Percentiles rank a stretch among this genome's conserved stretches.
Evolutionary conservation across 2,888 invertebrate genomes (phyloP).

Genomic region (Ferdinandea cuprea): DNA sequence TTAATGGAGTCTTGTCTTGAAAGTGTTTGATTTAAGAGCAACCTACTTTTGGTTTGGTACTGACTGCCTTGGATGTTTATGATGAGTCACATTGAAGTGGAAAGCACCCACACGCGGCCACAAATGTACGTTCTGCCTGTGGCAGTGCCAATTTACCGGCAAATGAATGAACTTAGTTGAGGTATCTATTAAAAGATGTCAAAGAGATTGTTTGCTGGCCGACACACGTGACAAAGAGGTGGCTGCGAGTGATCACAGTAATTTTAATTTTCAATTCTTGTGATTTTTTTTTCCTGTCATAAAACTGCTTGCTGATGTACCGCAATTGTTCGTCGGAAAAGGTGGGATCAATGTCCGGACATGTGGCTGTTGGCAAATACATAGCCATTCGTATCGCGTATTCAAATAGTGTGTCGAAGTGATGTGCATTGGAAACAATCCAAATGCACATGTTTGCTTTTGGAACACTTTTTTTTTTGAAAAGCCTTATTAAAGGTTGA

Average conservation of each 20-base stretch:
- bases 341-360: constrained; percentile 17
- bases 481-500: too few species aligned
- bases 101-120: constrained; percentile 10
- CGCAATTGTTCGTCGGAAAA: background rate
- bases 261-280: constrained; percentile 10
- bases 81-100: constrained; percentile 38
- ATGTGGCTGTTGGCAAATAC: background rate
- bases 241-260: constrained; percentile 6
- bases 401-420: too few species aligned
- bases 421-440: too few species aligned
- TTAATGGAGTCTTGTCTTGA: constrained; percentile 42
- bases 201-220: constrained; percentile 16
- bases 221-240: constrained; percentile 1
- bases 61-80: constrained; percentile 55
- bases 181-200: constrained; percentile 41
- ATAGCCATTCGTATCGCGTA: too few species aligned
- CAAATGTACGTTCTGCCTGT: constrained; percentile 28
- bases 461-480: too few species aligned
- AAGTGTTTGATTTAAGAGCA: constrained; percentile 38
- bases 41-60: constrained; percentile 24
- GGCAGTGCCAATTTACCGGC: constrained; percentile 33
- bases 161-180: constrained; percentile 42
- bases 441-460: too few species aligned
- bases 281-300: background rate
- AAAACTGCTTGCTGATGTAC: constrained; percentile 10